Percentiles rank a stretch among this genome's conserved stretches.
Conservation (phyloP, 2,797 vertebrate genomes). For the Chromobotia macracanthus region DNA sequence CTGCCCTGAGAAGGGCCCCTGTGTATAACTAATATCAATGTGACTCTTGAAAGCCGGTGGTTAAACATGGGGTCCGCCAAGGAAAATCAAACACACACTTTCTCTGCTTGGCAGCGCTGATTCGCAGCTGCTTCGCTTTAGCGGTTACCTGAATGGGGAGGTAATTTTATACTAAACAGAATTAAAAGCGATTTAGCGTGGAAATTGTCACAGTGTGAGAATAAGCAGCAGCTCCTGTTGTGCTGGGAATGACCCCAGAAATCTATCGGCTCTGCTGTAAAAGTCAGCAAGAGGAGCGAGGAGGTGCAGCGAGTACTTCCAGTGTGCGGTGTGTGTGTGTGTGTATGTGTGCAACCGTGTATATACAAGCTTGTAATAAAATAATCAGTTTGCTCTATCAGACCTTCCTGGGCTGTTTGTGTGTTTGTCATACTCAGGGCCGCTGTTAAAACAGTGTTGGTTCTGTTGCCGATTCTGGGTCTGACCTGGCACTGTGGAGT, state of each 20-base stretch:
- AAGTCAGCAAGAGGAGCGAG: slow-evolving; percentile 15
- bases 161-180: slow-evolving; percentile 82
- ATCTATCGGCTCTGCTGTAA: slow-evolving; percentile 3
- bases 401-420: slow-evolving; percentile 20
- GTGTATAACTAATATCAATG: slow-evolving; percentile 70
- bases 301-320: slow-evolving; percentile 2
- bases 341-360: slow-evolving; percentile 16
- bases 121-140: slow-evolving; percentile 80
- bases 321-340: too few species aligned
- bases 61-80: slow-evolving; percentile 45
- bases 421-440: slow-evolving; percentile 69
- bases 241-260: slow-evolving; percentile 65
- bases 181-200: slow-evolving; percentile 77
- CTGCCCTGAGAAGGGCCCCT: slow-evolving; percentile 73
- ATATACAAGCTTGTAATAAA: slow-evolving; percentile 17
- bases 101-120: slow-evolving; percentile 41
- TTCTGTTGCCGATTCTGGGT: slow-evolving; percentile 81
- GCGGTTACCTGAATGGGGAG: slow-evolving; percentile 76
- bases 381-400: slow-evolving; percentile 29
- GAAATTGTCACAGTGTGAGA: slow-evolving; percentile 77
- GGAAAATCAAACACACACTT: slow-evolving; percentile 78
- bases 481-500: slow-evolving; percentile 83
- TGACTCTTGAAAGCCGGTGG: slow-evolving; percentile 74
- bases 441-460: slow-evolving; percentile 80
- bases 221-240: slow-evolving; percentile 70